These are phyloP conservation scores for Eupristina koningsbergeri DNA, from an alignment of 1,140 invertebrate species.

Conservation along the genomic window DNA sequence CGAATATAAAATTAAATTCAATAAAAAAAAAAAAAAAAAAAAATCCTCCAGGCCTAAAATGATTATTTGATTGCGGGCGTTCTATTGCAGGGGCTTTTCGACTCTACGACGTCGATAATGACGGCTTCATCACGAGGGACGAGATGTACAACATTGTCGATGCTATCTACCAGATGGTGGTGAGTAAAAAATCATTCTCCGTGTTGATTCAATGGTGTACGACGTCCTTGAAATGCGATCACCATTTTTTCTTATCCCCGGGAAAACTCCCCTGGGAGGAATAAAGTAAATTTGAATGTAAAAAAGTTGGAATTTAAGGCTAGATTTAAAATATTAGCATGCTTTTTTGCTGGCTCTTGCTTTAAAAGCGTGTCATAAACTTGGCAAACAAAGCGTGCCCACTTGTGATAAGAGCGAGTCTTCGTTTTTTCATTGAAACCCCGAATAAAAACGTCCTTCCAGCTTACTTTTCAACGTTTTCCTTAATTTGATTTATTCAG, in stretches of 20 bases:
- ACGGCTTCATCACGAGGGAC: conserved; percentile 96
- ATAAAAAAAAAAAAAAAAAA: too few species aligned
- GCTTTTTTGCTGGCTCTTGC: too few species aligned
- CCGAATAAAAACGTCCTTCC: not conserved
- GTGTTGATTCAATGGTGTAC: too few species aligned
- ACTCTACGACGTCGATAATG: conserved; percentile 97
- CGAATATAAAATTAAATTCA: not conserved
- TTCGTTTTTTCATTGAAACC: not conserved
- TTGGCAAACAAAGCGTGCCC: too few species aligned
- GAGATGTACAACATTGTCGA: conserved; percentile 99
- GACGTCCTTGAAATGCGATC: too few species aligned
- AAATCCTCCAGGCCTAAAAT: not conserved
- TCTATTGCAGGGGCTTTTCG: conserved; percentile 91
- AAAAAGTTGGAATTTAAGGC: too few species aligned
- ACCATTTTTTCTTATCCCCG: too few species aligned
- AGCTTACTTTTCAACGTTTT: not conserved
- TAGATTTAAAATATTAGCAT: too few species aligned
- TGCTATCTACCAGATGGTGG: conserved; percentile 99
- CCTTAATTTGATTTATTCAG: conserved; percentile 68
- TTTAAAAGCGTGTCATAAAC: too few species aligned
- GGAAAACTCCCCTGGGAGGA: too few species aligned
- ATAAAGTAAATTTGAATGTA: too few species aligned
- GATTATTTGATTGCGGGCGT: not conserved
- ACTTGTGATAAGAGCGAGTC: not conserved
- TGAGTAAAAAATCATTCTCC: conserved; percentile 74